Evolutionary conservation across 1,140 invertebrate genomes (phyloP).

Genomic region (Aleiodes sp.): DNA sequence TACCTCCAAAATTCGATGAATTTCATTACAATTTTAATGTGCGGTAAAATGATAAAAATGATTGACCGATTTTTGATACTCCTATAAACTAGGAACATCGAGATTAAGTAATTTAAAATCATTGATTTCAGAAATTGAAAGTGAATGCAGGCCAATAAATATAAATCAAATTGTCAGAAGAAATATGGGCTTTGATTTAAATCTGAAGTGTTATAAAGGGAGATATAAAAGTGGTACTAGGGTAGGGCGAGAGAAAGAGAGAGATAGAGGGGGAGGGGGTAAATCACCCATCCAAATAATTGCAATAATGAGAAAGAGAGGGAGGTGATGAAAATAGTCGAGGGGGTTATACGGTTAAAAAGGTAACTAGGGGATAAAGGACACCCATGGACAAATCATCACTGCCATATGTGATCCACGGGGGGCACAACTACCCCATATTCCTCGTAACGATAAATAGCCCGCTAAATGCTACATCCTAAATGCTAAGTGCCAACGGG

Average conservation of each 20-base stretch:
- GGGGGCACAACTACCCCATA: conserved; percentile 51
- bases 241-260: neutral
- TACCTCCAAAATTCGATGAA: too few species aligned
- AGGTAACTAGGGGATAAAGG: conserved; percentile 1
- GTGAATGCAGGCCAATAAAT: conserved; percentile 17
- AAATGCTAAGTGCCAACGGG: conserved; percentile 35
- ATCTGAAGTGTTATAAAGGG: conserved; percentile 1
- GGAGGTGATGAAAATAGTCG: conserved; percentile 21
- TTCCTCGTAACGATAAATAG: conserved; percentile 53
- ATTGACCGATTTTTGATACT: too few species aligned
- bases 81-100: neutral
- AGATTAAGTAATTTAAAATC: neutral
- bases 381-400: conserved; percentile 47
- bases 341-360: too few species aligned
- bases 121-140: conserved; percentile 23
- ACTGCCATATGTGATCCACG: conserved; percentile 57
- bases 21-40: too few species aligned
- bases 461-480: conserved; percentile 47
- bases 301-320: conserved; percentile 27
- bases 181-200: neutral
- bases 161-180: conserved; percentile 28
- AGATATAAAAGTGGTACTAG: too few species aligned
- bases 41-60: too few species aligned
- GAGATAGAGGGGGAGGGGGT: neutral
- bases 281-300: conserved; percentile 27